Conservation (phyloP, 1,140 invertebrate genomes). For the Heliconius eleuchia region DNA sequence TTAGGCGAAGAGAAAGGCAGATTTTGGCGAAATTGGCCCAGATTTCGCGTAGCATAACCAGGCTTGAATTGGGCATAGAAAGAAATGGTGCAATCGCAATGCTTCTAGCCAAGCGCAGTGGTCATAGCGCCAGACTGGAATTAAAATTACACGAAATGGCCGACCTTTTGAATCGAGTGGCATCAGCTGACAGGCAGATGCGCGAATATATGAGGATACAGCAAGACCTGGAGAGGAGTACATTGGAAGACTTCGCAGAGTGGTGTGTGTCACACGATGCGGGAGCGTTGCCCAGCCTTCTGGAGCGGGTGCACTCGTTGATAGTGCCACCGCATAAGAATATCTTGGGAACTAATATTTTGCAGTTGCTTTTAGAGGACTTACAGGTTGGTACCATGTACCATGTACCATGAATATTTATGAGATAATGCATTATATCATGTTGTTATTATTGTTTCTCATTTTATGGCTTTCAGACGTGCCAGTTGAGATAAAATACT, state of each 20-base stretch:
- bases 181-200: constrained; percentile 82
- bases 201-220: constrained; percentile 78
- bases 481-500: background rate
- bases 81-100: constrained; percentile 56
- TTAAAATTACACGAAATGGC: constrained; percentile 82
- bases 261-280: constrained; percentile 84
- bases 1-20: constrained; percentile 81
- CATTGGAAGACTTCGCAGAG: constrained; percentile 86
- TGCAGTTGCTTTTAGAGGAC: constrained; percentile 74
- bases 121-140: constrained; percentile 77
- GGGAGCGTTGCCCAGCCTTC: constrained; percentile 83
- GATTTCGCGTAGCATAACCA: constrained; percentile 73
- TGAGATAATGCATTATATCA: background rate
- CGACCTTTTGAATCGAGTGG: constrained; percentile 82
- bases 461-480: background rate
- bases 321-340: constrained; percentile 75
- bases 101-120: constrained; percentile 68
- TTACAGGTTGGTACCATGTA: constrained; percentile 72
- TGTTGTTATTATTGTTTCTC: too few relatives aligned
- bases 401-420: background rate
- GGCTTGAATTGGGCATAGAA: constrained; percentile 55
- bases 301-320: constrained; percentile 85
- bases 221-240: constrained; percentile 83
- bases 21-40: constrained; percentile 77
- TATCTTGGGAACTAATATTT: constrained; percentile 70